Base-by-base conservation (phyloP, 2,888 invertebrate species). In the Conchocele bisecta region DNA sequence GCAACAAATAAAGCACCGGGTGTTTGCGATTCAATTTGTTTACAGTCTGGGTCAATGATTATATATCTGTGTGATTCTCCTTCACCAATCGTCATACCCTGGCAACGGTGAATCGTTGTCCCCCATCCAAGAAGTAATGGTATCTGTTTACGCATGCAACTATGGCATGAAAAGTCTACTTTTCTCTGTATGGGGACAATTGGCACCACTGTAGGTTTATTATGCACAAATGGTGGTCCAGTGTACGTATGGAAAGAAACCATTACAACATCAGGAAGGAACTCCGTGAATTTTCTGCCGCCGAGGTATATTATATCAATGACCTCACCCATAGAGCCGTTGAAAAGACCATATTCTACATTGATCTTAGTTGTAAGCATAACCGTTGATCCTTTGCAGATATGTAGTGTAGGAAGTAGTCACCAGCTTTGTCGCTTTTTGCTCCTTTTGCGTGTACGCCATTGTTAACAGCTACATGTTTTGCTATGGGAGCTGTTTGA, bases 81-180 rank as follows among this genome's bases (percentile, higher is more conserved):
- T 15, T 65, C 13, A 1, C 79, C 82, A 28, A 80, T 81, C 6
- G 80, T 80, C 80, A 82, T 80, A 1, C 82, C 76, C 53, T 82
- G 82, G 42, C 82, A 80, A 9, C 50, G 39, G 33, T 82, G 80
- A 13, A 79, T 80, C n/a, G 81, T 79, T 9, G 73, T 73, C 17
- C 58, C 77, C 79, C 76, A 78, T 11, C 76, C 76, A 17, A 79
- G 54, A 15, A 68, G n/a, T 4, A 79, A 48, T 26, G 79, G 68
- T 37, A 76, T 63, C 51, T 79, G 75, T 35, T 54, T 64, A 28
- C 70, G 33, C 41, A 51, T 61, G 35, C 79, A 75, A 3, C 31
- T 11, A 50, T 57, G 50, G 41, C 68, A 72, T 22, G 13, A 5
- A 39, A 75, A 79, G 15, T 71, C 73, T 33, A 74, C 39, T n/a